These are phyloP conservation scores for Saccostrea glomerata DNA, from an alignment of 1,140 invertebrate species.

Conservation along the genomic window DNA sequence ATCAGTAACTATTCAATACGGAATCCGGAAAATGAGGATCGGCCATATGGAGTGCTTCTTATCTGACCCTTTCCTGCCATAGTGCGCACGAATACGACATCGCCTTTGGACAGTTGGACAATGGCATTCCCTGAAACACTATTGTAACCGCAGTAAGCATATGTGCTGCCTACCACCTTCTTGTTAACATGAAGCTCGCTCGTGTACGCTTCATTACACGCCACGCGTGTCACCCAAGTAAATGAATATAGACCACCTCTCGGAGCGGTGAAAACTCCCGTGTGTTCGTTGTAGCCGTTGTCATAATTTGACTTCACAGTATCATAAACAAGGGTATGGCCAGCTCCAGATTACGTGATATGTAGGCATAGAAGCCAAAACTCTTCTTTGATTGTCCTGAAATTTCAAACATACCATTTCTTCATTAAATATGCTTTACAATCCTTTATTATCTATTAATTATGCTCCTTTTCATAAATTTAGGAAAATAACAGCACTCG, in stretches of 20 bases:
- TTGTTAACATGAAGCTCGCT: constrained; percentile 4
- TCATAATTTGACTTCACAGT: not conserved
- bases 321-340: constrained; percentile 21
- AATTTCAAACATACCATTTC: too few species aligned
- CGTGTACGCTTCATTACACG: constrained; percentile 28
- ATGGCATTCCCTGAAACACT: constrained; percentile 22
- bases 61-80: constrained; percentile 17
- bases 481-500: too few species aligned
- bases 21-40: constrained; percentile 35
- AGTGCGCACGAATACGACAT: constrained; percentile 25
- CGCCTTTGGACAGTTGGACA: not conserved
- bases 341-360: constrained; percentile 36
- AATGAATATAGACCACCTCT: constrained; percentile 26
- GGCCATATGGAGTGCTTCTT: constrained; percentile 20
- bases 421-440: too few species aligned
- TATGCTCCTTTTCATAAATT: too few species aligned
- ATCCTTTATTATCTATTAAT: too few species aligned
- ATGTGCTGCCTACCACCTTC: constrained; percentile 27
- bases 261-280: constrained; percentile 29
- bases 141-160: constrained; percentile 36
- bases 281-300: constrained; percentile 22
- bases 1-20: not conserved
- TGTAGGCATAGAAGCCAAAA: constrained; percentile 26
- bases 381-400: too few species aligned
- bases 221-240: constrained; percentile 25